phyloP scores from a whole-genome alignment of 2,888 invertebrate genomes.

The Pegoplata infirma region DNA sequence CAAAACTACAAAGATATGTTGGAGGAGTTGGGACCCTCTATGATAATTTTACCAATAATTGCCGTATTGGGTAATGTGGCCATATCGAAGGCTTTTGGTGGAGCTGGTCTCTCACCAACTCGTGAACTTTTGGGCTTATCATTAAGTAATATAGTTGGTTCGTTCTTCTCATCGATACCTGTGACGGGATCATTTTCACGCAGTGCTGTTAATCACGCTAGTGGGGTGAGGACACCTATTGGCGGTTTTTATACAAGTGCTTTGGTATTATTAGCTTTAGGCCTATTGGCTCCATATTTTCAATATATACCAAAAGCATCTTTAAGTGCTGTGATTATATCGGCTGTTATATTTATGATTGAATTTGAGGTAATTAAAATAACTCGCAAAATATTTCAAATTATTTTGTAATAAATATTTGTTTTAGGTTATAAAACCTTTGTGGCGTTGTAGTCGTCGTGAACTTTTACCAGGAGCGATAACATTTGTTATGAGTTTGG shows the following conservation, averaged over 20 bases:
- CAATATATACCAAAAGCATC: constrained; percentile 93
- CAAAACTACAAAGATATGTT: constrained; percentile 78
- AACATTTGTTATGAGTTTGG: constrained; percentile 89
- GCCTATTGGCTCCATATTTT: constrained; percentile 92
- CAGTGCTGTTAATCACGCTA: constrained; percentile 96
- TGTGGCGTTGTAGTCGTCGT: constrained; percentile 90
- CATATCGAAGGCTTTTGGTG: constrained; percentile 95
- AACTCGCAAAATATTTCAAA: too few relatives aligned
- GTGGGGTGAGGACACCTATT: constrained; percentile 93
- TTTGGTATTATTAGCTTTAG: constrained; percentile 89
- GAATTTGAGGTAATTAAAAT: constrained; percentile 89
- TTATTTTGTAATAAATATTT: not conserved
- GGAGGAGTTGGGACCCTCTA: constrained; percentile 89
- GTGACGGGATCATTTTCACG: constrained; percentile 93
- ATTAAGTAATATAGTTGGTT: constrained; percentile 90
- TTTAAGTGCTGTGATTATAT: constrained; percentile 94
- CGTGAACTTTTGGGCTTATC: constrained; percentile 93
- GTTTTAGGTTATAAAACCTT: constrained; percentile 85
- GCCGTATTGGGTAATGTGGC: constrained; percentile 96
- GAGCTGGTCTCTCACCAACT: constrained; percentile 90
- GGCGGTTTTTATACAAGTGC: constrained; percentile 91
- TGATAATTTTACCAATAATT: constrained; percentile 91
- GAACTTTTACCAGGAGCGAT: constrained; percentile 90
- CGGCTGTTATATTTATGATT: constrained; percentile 96
- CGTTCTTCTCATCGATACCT: constrained; percentile 94